Conservation (phyloP, 2,797 vertebrate genomes). For the Sciaenops ocellatus region DNA sequence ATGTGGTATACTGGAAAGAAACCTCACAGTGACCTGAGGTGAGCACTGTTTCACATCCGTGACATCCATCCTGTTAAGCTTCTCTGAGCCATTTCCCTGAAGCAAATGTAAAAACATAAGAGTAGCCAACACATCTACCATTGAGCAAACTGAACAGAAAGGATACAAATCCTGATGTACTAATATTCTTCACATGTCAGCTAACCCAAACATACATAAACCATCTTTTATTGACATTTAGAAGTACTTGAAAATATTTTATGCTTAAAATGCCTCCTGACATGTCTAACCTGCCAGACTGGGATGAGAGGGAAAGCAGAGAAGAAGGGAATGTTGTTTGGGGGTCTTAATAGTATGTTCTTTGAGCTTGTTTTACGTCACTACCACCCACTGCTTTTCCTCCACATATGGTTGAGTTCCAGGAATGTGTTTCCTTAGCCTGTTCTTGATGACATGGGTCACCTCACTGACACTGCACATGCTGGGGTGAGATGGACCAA, state of each 20-base stretch:
- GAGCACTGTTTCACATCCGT: slow-evolving; percentile 43
- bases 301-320: slow-evolving; percentile 59
- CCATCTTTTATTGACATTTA: slow-evolving; percentile 20
- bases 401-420: slow-evolving; percentile 82
- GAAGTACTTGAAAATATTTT: slow-evolving; percentile 8
- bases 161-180: not conserved
- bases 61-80: slow-evolving; percentile 52
- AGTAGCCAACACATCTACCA: slow-evolving; percentile 17
- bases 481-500: slow-evolving; percentile 65
- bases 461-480: slow-evolving; percentile 76
- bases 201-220: slow-evolving; percentile 6
- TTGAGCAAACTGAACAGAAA: slow-evolving; percentile 16
- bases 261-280: slow-evolving; percentile 19
- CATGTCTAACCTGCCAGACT: slow-evolving; percentile 7
- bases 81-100: slow-evolving; percentile 41
- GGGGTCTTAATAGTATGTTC: slow-evolving; percentile 82
- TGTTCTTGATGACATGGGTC: slow-evolving; percentile 87
- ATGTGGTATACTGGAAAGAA: slow-evolving; percentile 10
- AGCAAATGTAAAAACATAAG: slow-evolving; percentile 16
- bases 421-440: slow-evolving; percentile 83
- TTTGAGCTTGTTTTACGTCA: slow-evolving; percentile 87
- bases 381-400: slow-evolving; percentile 88
- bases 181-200: slow-evolving; percentile 15
- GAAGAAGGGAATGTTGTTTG: slow-evolving; percentile 82
- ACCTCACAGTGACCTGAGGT: slow-evolving; percentile 24